Evolutionary conservation across 2,888 invertebrate genomes (phyloP), one percentile per base, ranked within the genome.

Genomic region (Netelia fuscicornis): DNA sequence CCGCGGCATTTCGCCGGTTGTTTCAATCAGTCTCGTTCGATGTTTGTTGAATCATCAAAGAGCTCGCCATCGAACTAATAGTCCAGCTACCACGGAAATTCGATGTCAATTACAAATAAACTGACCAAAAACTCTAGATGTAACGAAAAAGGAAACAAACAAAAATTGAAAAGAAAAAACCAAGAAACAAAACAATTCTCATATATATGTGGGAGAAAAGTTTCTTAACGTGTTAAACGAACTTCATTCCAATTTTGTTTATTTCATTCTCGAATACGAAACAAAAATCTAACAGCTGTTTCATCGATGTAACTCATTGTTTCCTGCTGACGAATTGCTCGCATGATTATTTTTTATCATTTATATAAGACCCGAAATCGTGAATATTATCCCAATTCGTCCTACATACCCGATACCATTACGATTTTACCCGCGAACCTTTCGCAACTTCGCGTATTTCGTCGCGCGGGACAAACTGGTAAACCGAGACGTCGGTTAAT

Each of bases 1-100:
- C 52, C 74, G 81, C 74, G 74, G 62, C 30, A 25, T 65, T 52
- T 75, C 13, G 44, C 54, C 82, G 30, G 58, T 20, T 65, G 52
- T 79, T 71, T 52, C 58, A 9, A 54, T 58, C 48, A 13, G 13
- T 48, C 60, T 71, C 52, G 58, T 70, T 13, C 42, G 67, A 60
- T 62, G 65, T 71, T 82, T 71, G 30, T 11, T 30, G 20, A 58
- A 30, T 52, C 30, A 8, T 72, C 72, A 75, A 78, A 65, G 54
- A n/a, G 20, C 6, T 6, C 23, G 30, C 5, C 17, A 17, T 54
- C 9, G 9, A 64, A 9, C 54, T 11, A 64, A 52, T 42, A 37
- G 58, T 23, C 9, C 20, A 17, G 23, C n/a, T 58, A 2, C n/a
- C 52, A 37, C 17, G 54, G 54, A 13, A 42, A 60, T 37, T 23